These are phyloP conservation scores for Quadroppia sp. DNA, from an alignment of 2,888 invertebrate species.

Conservation along the genomic window DNA sequence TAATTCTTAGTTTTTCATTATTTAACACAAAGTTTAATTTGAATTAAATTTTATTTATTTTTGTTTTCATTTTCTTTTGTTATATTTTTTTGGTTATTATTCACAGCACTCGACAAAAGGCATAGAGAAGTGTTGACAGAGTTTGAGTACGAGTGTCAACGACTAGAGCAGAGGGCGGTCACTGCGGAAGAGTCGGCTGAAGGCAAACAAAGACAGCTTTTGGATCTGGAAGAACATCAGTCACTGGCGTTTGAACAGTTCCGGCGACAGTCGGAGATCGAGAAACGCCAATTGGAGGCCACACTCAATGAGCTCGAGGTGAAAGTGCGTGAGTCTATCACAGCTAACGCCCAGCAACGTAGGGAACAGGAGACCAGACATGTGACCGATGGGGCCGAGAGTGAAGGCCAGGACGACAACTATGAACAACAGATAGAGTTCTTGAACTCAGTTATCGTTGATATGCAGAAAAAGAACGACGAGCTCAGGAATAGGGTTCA, in stretches of 20 bases:
- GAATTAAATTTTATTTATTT: neutral
- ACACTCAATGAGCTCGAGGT: slow-evolving; percentile 39
- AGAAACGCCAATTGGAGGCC: slow-evolving; percentile 33
- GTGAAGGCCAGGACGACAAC: slow-evolving; percentile 6
- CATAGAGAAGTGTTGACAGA: slow-evolving; percentile 43
- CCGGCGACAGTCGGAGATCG: slow-evolving; percentile 34
- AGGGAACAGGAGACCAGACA: neutral
- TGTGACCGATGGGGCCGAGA: slow-evolving; percentile 2
- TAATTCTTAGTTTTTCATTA: too few species aligned
- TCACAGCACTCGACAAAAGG: slow-evolving; percentile 34
- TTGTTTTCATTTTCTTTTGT: neutral
- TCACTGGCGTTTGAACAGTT: slow-evolving; percentile 23
- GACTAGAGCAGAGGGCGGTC: slow-evolving; percentile 39
- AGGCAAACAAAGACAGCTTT: slow-evolving; percentile 29
- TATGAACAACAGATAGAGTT: slow-evolving; percentile 61
- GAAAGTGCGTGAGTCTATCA: slow-evolving; percentile 24
- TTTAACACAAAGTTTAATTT: neutral
- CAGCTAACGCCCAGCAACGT: neutral
- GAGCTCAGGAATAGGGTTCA: slow-evolving; percentile 63
- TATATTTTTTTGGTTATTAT: neutral
- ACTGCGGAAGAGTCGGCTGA: slow-evolving; percentile 33
- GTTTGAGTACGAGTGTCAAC: slow-evolving; percentile 45
- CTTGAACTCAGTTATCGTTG: slow-evolving; percentile 92
- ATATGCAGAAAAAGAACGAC: slow-evolving; percentile 89
- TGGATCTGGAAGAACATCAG: slow-evolving; percentile 37